A percentile compares a stretch with the other conserved stretches of the same genome.
phyloP scores from a whole-genome alignment of 2,797 vertebrate species.

The Lophius americanus region DNA sequence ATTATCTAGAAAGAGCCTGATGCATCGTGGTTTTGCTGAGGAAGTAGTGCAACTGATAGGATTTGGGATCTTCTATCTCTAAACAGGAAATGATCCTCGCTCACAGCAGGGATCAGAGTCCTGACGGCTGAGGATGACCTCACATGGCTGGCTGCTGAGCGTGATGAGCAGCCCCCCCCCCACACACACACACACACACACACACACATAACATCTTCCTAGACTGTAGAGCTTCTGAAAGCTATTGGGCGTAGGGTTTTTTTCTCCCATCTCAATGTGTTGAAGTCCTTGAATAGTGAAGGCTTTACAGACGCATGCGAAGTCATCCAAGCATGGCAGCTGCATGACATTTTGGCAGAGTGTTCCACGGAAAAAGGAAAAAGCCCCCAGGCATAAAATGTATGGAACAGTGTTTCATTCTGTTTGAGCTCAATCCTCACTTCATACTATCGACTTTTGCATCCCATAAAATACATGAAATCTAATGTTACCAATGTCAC shows the following conservation, averaged over 20 bases:
- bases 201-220: slow-evolving; percentile 16
- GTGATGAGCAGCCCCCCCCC: slow-evolving; percentile 34
- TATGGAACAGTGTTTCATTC: slow-evolving; percentile 52
- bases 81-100: slow-evolving; percentile 47
- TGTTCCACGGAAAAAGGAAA: slow-evolving; percentile 38
- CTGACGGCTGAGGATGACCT: slow-evolving; percentile 42
- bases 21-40: slow-evolving; percentile 19
- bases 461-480: not conserved
- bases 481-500: not conserved
- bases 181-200: slow-evolving; percentile 10
- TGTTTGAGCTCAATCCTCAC: not conserved
- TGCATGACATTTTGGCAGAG: slow-evolving; percentile 71
- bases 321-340: slow-evolving; percentile 75
- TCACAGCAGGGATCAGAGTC: slow-evolving; percentile 39
- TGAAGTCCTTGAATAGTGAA: slow-evolving; percentile 52
- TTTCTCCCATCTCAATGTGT: slow-evolving; percentile 58
- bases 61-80: slow-evolving; percentile 6
- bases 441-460: not conserved
- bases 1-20: not conserved
- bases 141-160: slow-evolving; percentile 24
- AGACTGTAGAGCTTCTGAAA: slow-evolving; percentile 71
- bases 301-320: slow-evolving; percentile 70
- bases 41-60: slow-evolving; percentile 25
- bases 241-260: slow-evolving; percentile 67
- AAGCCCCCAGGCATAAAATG: slow-evolving; percentile 9